These are phyloP conservation scores for Lycaon pictus DNA, from an alignment of 2,113 vertebrate genomes.

Conservation along the genomic window DNA sequence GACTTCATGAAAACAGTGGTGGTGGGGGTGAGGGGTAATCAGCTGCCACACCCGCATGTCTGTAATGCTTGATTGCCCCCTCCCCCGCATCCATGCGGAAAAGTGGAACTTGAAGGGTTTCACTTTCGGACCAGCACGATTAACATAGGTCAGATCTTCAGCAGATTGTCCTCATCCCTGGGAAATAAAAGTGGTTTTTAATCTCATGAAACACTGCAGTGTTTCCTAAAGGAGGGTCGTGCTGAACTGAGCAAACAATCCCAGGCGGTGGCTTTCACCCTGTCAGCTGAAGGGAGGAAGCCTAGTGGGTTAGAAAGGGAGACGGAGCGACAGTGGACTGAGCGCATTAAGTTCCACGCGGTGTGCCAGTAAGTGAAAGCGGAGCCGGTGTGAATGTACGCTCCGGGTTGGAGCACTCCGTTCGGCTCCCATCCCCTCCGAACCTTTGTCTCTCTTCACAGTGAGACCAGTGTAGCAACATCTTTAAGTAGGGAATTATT, in stretches of 20 bases:
- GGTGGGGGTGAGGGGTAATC: neutral
- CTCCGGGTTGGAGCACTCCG: too few relatives aligned
- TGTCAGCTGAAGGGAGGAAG: neutral
- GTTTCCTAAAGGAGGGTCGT: neutral
- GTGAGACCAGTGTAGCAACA: neutral
- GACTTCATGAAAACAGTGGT: neutral
- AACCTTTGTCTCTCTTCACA: neutral
- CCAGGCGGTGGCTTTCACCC: neutral
- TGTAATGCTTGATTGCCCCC: neutral
- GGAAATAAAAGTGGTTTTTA: neutral
- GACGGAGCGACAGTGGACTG: neutral
- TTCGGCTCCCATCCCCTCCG: neutral
- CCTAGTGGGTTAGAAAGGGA: neutral
- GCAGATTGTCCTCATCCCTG: neutral
- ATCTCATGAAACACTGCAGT: neutral
- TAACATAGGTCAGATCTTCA: neutral
- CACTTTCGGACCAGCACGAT: neutral
- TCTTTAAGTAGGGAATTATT: slow-evolving; percentile 8
- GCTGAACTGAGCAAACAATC: neutral
- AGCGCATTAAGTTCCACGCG: neutral
- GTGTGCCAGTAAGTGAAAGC: neutral
- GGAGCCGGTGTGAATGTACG: neutral
- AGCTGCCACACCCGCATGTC: neutral
- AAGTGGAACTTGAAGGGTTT: neutral
- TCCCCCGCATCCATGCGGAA: neutral